Evolutionary conservation across 2,888 invertebrate genomes (phyloP).

Genomic region (Pristionchus fissidentatus): DNA sequence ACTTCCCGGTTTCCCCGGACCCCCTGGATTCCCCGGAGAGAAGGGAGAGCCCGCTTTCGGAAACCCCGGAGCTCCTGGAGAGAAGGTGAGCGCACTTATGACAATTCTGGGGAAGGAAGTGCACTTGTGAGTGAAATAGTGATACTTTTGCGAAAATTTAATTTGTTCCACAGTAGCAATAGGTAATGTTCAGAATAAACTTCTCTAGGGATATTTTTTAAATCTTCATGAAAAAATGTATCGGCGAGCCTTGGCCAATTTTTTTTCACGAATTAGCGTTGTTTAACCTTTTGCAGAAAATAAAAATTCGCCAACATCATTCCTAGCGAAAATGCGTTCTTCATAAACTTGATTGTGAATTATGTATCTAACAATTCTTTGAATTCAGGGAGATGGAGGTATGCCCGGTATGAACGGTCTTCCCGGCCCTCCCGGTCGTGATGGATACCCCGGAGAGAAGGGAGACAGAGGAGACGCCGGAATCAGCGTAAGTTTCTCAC

Average conservation of each 20-base stretch:
- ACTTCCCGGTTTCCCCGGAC: constrained; percentile 81
- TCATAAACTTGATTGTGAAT: constrained; percentile 12
- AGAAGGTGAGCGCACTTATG: constrained; percentile 80
- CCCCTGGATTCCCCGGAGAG: constrained; percentile 67
- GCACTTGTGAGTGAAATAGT: constrained; percentile 77
- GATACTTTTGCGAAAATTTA: neutral
- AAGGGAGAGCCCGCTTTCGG: constrained; percentile 76
- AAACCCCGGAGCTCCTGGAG: constrained; percentile 74
- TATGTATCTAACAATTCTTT: neutral
- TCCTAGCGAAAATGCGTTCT: too few species aligned
- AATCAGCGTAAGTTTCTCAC: neutral
- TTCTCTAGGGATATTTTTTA: too few species aligned
- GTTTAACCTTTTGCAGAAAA: too few species aligned
- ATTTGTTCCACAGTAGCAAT: neutral
- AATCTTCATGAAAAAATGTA: too few species aligned
- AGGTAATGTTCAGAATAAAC: too few species aligned
- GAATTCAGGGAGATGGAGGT: constrained; percentile 78
- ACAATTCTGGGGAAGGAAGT: constrained; percentile 76
- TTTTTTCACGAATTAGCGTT: too few species aligned
- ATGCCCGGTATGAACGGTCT: constrained; percentile 81
- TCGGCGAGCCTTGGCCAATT: too few species aligned
- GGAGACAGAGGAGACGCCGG: constrained; percentile 75
- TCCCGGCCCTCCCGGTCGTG: constrained; percentile 75
- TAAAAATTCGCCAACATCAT: too few species aligned
- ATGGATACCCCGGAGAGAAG: constrained; percentile 76